Conservation (phyloP, 2,888 invertebrate genomes). For the Acleris laterana region DNA sequence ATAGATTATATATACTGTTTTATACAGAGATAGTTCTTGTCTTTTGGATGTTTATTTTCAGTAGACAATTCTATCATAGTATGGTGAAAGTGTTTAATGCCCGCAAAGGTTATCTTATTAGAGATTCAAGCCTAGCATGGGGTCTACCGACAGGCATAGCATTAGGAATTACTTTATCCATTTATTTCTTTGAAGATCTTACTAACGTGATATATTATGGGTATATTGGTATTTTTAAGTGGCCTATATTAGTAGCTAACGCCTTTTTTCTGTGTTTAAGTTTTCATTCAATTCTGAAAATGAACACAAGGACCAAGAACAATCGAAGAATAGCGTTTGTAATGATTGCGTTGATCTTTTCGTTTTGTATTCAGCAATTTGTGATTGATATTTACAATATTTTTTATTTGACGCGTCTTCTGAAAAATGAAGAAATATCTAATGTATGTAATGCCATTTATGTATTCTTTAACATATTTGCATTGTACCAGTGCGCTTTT, state of each 20-base stretch:
- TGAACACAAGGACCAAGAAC: conserved; percentile 52
- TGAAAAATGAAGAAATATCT: conserved; percentile 39
- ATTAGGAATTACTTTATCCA: conserved; percentile 41
- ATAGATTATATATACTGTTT: conserved; percentile 49
- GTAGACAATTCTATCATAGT: conserved; percentile 64
- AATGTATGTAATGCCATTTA: conserved; percentile 37
- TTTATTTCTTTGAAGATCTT: conserved; percentile 39
- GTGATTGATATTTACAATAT: conserved; percentile 61
- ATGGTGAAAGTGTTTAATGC: conserved; percentile 65
- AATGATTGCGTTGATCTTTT: conserved; percentile 64
- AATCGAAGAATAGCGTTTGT: conserved; percentile 59
- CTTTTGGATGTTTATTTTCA: conserved; percentile 72
- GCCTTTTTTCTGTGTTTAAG: conserved; percentile 59
- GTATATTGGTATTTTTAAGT: conserved; percentile 60
- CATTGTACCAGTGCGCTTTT: conserved; percentile 66
- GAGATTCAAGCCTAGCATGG: conserved; percentile 61
- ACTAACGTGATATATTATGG: conserved; percentile 45
- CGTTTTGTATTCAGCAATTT: conserved; percentile 69
- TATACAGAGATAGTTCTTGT: conserved; percentile 65
- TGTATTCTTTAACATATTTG: conserved; percentile 49
- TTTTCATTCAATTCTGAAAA: conserved; percentile 56
- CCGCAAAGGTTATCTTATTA: conserved; percentile 50
- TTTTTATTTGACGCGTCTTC: conserved; percentile 45
- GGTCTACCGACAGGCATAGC: conserved; percentile 51
- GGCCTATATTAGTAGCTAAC: conserved; percentile 65